A percentile compares a stretch with the other conserved stretches of the same genome.
phyloP scores from a whole-genome alignment of 2,113 vertebrate species.

The Cynopterus brachyotis region DNA sequence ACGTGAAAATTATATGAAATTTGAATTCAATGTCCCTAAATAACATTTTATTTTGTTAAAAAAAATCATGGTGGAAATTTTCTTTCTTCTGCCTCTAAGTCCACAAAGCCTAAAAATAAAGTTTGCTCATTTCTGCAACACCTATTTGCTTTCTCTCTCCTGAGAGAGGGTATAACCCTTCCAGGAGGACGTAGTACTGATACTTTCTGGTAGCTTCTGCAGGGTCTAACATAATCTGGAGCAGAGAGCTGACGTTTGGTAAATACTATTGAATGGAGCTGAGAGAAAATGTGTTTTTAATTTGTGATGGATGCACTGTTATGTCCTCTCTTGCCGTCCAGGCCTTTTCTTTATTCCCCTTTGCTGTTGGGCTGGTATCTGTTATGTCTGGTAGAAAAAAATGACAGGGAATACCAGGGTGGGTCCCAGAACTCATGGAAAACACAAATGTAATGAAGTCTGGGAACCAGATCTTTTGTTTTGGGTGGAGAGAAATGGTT shows the following conservation, averaged over 20 bases:
- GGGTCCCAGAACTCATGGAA: conserved; percentile 71
- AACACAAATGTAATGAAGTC: conserved; percentile 65
- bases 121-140: neutral
- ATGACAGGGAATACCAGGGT: conserved; percentile 77
- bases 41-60: conserved; percentile 4
- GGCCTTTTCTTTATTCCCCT: conserved; percentile 60
- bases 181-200: neutral
- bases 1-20: conserved; percentile 10
- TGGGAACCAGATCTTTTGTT: conserved; percentile 75
- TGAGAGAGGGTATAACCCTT: neutral
- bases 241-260: conserved; percentile 18
- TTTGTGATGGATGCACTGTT: conserved; percentile 55
- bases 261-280: conserved; percentile 5
- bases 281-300: conserved; percentile 60
- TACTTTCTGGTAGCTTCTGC: neutral
- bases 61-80: neutral
- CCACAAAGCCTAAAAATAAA: neutral
- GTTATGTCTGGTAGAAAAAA: conserved; percentile 75
- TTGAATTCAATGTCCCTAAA: neutral
- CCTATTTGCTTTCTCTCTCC: neutral
- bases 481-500: conserved; percentile 77
- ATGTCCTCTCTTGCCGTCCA: conserved; percentile 51
- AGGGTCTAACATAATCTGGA: neutral
- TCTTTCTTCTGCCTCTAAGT: neutral
- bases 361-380: conserved; percentile 71